These are phyloP conservation scores for Isotomurus palustris DNA, from an alignment of 2,888 invertebrate genomes.

Conservation along the genomic window DNA sequence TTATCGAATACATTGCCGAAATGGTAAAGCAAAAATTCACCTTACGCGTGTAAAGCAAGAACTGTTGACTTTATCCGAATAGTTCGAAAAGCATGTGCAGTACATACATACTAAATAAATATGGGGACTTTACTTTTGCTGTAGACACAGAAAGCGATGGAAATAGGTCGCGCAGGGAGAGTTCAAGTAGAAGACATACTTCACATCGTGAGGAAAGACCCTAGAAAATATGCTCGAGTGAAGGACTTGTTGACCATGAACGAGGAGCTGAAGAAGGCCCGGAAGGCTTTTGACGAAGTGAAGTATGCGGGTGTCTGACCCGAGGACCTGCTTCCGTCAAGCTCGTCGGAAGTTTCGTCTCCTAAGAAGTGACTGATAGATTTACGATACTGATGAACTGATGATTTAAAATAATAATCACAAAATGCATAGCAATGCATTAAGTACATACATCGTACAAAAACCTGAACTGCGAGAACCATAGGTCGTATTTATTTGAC, in stretches of 20 bases:
- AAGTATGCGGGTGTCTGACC: slow-evolving; percentile 43
- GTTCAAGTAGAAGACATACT: slow-evolving; percentile 98
- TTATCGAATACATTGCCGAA: slow-evolving; percentile 95
- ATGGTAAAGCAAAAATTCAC: slow-evolving; percentile 62
- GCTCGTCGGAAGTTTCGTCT: too few species aligned
- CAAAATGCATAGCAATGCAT: too few species aligned
- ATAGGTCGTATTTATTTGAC: too few species aligned
- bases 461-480: too few species aligned
- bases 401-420: too few species aligned
- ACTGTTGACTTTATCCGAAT: slow-evolving; percentile 12
- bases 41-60: not conserved
- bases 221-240: slow-evolving; percentile 92
- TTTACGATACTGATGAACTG: too few species aligned
- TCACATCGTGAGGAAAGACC: slow-evolving; percentile 90
- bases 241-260: slow-evolving; percentile 97
- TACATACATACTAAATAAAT: too few species aligned
- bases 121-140: slow-evolving; percentile 47
- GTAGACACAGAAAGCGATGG: slow-evolving; percentile 79
- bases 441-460: too few species aligned
- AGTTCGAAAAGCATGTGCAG: too few species aligned
- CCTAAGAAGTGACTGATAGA: too few species aligned
- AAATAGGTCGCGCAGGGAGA: slow-evolving; percentile 90
- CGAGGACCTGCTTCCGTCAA: too few species aligned
- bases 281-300: slow-evolving; percentile 96
- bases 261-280: slow-evolving; percentile 95